Evolutionary conservation across 2,113 vertebrate species (phyloP).

Genomic region (Corythaeola cristata): DNA sequence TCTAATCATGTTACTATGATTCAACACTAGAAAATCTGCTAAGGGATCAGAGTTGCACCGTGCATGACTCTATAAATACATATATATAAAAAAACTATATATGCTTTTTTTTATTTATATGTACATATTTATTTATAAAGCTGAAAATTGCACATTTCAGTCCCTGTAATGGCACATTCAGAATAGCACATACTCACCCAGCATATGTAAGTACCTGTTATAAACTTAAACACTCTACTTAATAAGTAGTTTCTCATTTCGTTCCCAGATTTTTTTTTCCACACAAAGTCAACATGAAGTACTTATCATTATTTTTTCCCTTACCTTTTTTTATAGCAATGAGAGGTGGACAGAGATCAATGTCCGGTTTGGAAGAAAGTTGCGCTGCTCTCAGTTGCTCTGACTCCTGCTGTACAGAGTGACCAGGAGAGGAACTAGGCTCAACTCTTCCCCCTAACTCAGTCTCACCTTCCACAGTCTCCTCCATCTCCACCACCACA

Average conservation of each 20-base stretch:
- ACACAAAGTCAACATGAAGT: neutral
- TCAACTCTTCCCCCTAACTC: neutral
- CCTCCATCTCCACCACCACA: constrained; percentile 38
- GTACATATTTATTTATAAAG: neutral
- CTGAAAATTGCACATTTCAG: neutral
- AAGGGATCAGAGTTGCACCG: neutral
- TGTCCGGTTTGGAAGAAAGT: neutral
- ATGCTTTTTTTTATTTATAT: neutral
- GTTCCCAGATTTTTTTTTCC: neutral
- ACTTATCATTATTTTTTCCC: neutral
- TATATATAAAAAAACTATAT: neutral
- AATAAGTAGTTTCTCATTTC: neutral
- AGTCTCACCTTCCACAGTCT: neutral
- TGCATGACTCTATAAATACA: neutral
- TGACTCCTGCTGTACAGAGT: neutral
- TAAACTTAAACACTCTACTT: neutral
- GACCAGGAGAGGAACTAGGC: neutral
- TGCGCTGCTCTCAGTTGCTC: neutral
- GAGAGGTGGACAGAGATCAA: constrained; percentile 44
- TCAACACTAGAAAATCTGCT: neutral
- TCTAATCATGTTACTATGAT: neutral
- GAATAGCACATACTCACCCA: fast-evolving
- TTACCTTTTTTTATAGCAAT: constrained; percentile 62
- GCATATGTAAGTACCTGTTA: neutral
- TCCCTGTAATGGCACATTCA: neutral